These are phyloP conservation scores for Diabrotica virgifera DNA, from an alignment of 1,140 invertebrate species.

Conservation along the genomic window DNA sequence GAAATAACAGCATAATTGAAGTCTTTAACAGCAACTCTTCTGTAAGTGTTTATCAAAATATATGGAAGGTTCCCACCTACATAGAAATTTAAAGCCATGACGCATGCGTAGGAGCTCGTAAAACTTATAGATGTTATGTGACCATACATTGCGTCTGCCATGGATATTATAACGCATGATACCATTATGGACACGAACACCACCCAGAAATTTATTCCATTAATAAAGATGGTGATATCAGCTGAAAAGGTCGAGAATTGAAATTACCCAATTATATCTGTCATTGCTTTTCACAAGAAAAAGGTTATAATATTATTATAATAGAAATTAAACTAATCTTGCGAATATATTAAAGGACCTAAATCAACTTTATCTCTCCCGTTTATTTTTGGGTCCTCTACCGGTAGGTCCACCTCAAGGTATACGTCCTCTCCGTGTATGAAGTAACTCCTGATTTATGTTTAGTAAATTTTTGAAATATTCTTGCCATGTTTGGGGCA, in stretches of 20 bases:
- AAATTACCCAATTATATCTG: constrained; percentile 4
- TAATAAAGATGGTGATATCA: constrained; percentile 53
- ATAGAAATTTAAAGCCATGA: constrained; percentile 64
- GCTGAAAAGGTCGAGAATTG: constrained; percentile 49
- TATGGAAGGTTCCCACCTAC: constrained; percentile 65
- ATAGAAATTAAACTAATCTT: no score
- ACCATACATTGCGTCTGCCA: constrained; percentile 53
- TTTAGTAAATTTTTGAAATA: no score
- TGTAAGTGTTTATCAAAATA: constrained; percentile 64
- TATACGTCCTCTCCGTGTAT: no score
- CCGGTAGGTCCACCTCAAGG: no score
- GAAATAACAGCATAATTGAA: constrained; percentile 61
- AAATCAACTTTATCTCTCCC: no score
- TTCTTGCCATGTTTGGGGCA: no score
- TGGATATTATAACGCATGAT: constrained; percentile 51
- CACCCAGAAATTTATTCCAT: constrained; percentile 61
- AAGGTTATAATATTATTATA: not conserved
- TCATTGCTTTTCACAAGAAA: not conserved
- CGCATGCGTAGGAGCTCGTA: constrained; percentile 60
- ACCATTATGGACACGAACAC: constrained; percentile 56
- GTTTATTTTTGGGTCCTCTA: no score
- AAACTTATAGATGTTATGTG: constrained; percentile 63
- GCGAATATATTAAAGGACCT: no score
- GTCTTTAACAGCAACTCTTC: constrained; percentile 55
- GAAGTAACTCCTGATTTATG: no score